Evolutionary conservation across 2,113 vertebrate genomes (phyloP), one percentile per base, ranked within the genome.

Genomic region (Petroica traversi): DNA sequence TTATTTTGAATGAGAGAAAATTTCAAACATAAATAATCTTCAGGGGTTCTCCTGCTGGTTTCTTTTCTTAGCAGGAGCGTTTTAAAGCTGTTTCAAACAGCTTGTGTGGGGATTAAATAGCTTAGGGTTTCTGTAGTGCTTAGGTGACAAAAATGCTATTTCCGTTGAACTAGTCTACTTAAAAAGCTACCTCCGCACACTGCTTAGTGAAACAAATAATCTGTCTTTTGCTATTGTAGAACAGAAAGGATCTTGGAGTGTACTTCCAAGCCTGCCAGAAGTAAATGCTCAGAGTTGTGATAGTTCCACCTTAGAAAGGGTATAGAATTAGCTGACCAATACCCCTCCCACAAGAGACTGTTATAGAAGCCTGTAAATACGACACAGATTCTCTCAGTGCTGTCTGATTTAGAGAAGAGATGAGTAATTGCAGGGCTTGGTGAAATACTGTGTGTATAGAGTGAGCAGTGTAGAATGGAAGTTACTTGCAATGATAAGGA

Each of bases 321-420:
- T 57, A 3, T 33, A 52, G 61, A 58, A 79, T 16, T 49, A 63
- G 51, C 13, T 63, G 29, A 34, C 33, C 46, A 69, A 1, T 12
- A 6, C 9, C 5, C 4, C 6, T 3, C 4, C 52, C 1, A 11
- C 1, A 29, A 8, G 36, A 45, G 43, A 8, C 48, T 43, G 1
- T 46, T 26, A 7, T 3, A 67, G 25, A 80, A 77, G 9, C 22
- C 25, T 94, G 40, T 73, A 61, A 78, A 33, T 48, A 17, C 8
- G 55, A 34, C 22, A 40, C 14, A 48, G 29, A 23, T 58, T 40
- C 6, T 18, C 15, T 51, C 12, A 33, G 36, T 77, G 14, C 8
- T n/a, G 0, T 23, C 31, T 79, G 25, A 46, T 41, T 64, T 68
- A 34, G 63, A 51, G 33, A 57, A 69, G 51, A 67, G n/a, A 13